Base-by-base conservation (phyloP, 2,113 vertebrate species). In the Condylura cristata region DNA sequence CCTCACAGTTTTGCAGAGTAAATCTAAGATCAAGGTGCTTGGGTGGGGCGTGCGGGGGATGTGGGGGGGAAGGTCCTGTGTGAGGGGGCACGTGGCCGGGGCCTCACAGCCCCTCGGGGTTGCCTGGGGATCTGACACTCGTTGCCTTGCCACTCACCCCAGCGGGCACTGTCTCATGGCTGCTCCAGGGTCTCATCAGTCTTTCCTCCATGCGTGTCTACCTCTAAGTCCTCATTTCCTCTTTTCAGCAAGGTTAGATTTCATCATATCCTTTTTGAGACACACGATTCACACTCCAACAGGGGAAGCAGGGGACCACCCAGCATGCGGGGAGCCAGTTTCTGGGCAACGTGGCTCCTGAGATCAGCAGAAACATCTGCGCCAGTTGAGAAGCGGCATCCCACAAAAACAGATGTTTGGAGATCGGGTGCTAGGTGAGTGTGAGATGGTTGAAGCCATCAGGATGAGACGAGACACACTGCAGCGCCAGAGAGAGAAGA, bases 131-230 rank as follows among this genome's bases (percentile, higher is more conserved):
- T 22, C 28, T 5, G 37, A 44, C 14, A 13, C 6, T 28, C 85
- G 5, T 8, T 20, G 65, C 2, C 44, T 58, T 48, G 2, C 3
- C 71, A 17, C 32, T 1, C 9, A 7, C 0, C 20, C 46, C 10
- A 6, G 24, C 51, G 18, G 13, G 39, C 24, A 44, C 58, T 37
- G 46, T 84, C 85, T 32, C 28, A 18, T 3, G 20, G 5, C 1
- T 48, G 22, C 13, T 63, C 44, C 58, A 4, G 20, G 24, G 34
- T 75, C 37, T 79, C 68, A 34, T 37, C 14, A 26, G 2, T 63
- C 18, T 63, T 28, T 24, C 37, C 10, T 13, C 44, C 22, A 20
- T 51, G 4, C 9, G 51, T 4, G 6, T 74, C 41, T 82, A 6
- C 30, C 56, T 72, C 28, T 44, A 13, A 48, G 26, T 28, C 30